A percentile compares a stretch with the other conserved stretches of the same genome.
phyloP scores from a whole-genome alignment of 30 jellyfish, hydroid and myxozoan genomes.

The Hydra vulgaris region DNA sequence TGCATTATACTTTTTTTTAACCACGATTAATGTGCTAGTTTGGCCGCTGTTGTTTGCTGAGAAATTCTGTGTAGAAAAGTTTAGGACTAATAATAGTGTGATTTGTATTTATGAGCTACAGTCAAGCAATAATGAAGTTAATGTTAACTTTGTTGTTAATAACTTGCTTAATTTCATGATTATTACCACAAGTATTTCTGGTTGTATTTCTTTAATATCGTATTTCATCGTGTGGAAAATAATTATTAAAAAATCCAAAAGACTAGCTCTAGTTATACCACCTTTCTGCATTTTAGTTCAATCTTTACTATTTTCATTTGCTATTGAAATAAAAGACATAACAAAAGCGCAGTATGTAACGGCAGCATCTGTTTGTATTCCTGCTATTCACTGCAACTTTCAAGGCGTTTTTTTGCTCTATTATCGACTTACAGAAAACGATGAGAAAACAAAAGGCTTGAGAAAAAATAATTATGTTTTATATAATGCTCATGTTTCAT shows the following conservation, averaged over 20 bases:
- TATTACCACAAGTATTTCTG: neutral
- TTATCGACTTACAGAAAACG: constrained; percentile 11
- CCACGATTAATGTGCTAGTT: constrained; percentile 6
- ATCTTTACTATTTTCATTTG: constrained; percentile 9
- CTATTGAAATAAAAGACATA: constrained; percentile 4
- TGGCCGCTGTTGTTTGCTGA: constrained; percentile 32
- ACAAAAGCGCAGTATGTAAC: neutral
- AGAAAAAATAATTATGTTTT: neutral
- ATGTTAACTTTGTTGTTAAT: neutral
- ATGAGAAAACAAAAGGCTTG: neutral
- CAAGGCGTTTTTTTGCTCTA: constrained; percentile 23
- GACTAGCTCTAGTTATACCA: constrained; percentile 16
- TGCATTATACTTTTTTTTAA: constrained; percentile 3
- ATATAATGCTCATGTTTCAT: constrained; percentile 4
- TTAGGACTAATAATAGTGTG: neutral
- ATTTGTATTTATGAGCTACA: constrained; percentile 11
- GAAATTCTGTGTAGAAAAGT: constrained; percentile 1
- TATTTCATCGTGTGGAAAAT: constrained; percentile 29
- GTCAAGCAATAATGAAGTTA: neutral
- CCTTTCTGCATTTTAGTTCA: constrained; percentile 29
- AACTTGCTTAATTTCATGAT: neutral
- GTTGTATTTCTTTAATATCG: neutral
- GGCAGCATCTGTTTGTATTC: constrained; percentile 4
- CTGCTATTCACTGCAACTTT: constrained; percentile 26
- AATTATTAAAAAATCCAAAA: constrained; percentile 3